A percentile compares a stretch with the other conserved stretches of the same genome.
These are phyloP conservation scores for Meiosimyza decipiens DNA, from an alignment of 2,888 invertebrate species.

Conservation along the genomic window DNA sequence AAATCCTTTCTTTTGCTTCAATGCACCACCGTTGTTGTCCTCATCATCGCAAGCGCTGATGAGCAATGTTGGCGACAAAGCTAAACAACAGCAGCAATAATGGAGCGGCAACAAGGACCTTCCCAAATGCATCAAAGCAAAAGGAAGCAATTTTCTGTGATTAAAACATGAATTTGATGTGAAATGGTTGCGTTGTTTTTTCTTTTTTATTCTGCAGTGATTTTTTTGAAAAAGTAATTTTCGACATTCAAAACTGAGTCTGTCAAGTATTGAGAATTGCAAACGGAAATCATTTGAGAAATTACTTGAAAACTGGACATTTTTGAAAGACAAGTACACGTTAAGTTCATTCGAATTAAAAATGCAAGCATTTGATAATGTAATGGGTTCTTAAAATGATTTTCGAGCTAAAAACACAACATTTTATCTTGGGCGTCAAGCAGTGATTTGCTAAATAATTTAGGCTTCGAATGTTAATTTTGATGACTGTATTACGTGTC, in stretches of 20 bases:
- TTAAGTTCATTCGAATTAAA: too few species aligned
- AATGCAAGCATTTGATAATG: too few species aligned
- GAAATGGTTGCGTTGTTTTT: too few species aligned
- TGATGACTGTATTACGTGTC: too few species aligned
- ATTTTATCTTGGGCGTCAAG: too few species aligned
- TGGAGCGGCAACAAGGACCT: background rate
- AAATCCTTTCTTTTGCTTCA: slow-evolving; percentile 24
- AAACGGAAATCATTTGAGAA: background rate
- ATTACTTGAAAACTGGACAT: too few species aligned
- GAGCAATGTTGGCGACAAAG: background rate
- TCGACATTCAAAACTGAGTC: slow-evolving; percentile 3
- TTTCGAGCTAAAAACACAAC: too few species aligned
- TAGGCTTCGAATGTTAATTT: too few species aligned
- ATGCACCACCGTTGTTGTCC: background rate
- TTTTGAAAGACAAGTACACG: too few species aligned
- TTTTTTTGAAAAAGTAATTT: background rate
- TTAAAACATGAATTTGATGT: background rate
- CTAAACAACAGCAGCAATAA: background rate
- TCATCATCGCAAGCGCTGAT: background rate
- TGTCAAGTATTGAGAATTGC: background rate
- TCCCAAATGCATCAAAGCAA: background rate
- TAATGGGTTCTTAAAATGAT: too few species aligned
- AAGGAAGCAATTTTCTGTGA: slow-evolving; percentile 17
- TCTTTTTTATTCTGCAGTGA: too few species aligned
- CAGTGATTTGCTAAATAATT: too few species aligned